Evolutionary conservation across 2,113 vertebrate species (phyloP).

Genomic region (Candoia aspera): DNA sequence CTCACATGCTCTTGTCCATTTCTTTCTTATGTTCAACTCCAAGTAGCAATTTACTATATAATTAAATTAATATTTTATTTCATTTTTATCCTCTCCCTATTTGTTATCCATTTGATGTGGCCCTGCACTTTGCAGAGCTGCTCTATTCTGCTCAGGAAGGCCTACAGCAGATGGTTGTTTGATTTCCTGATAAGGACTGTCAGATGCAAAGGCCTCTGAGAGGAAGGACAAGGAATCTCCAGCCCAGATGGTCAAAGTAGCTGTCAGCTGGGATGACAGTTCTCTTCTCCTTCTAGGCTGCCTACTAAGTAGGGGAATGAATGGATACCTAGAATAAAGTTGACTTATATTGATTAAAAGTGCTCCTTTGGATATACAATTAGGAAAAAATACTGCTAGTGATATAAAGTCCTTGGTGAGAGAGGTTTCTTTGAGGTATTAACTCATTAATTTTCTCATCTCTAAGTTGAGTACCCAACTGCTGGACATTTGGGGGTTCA

Average conservation of each 20-base stretch:
- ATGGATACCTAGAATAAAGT: not conserved
- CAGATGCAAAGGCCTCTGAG: not conserved
- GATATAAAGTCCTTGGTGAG: not conserved
- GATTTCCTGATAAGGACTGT: not conserved
- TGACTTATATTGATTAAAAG: not conserved
- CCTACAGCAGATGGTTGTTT: not conserved
- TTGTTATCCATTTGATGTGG: not conserved
- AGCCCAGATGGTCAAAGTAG: not conserved
- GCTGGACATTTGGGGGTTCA: not conserved
- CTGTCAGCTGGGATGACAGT: not conserved
- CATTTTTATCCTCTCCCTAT: not conserved
- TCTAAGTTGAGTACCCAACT: not conserved
- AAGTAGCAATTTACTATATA: not conserved
- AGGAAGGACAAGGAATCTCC: not conserved
- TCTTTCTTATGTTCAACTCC: not conserved
- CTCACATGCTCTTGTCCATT: not conserved
- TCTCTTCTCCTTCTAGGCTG: not conserved
- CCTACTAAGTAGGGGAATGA: not conserved
- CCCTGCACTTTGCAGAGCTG: not conserved
- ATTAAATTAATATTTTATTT: not conserved
- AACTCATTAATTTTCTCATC: constrained; percentile 3
- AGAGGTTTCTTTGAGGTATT: not conserved
- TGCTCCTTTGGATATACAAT: not conserved
- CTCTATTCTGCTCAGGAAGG: not conserved
- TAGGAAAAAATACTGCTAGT: not conserved